Base-by-base conservation (phyloP, 2,797 vertebrate genomes). In the Alectoris magna region DNA sequence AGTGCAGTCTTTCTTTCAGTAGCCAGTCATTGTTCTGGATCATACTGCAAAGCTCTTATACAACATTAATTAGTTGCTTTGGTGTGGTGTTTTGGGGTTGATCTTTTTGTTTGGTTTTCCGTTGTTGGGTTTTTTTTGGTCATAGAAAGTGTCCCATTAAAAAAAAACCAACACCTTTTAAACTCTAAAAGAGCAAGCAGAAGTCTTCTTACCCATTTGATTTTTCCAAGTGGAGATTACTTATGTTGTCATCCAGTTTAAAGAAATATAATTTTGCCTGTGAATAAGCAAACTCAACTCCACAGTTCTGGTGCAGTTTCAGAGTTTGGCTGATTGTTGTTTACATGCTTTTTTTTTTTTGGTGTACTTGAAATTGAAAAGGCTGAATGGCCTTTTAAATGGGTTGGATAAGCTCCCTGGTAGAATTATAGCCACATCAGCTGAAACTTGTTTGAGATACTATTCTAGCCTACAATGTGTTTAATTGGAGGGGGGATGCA, bases 71-170 rank as follows among this genome's bases (percentile, higher is more conserved):
- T 10, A 64, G 6, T 41, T 76, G n/a, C 24, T 84, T 85, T 62
- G 34, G 14, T 63, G 19, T 69, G 38, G 38, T 27, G 26, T 19
- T 18, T 62, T 39, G 24, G 38, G 16, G 24, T 27, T 60, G 91
- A 15, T 59, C 39, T 31, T 62, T 84, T 34, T 63, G 51, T 67
- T 19, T 12, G 4, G 1, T 8, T 31, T 11, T 56, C 44, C 22
- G 14, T 51, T 51, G 13, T 8, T 51, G 24, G 23, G 11, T 86
- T 66, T 79, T 39, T 23, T 48, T 22, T 46, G 23, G 29, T 43
- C 6, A 5, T 34, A 71, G 26, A 67, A 76, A 72, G 31, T 17
- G 15, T 74, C 49, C 0, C 0, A 15, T 38, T 18, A 66, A 80
- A 71, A 31, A 48, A 85, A 6, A 41, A 39, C 38, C 9, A 41